Evolutionary conservation across 2,888 invertebrate species (phyloP), one percentile per base, ranked within the genome.

Genomic region (Brachyopa scutellaris): DNA sequence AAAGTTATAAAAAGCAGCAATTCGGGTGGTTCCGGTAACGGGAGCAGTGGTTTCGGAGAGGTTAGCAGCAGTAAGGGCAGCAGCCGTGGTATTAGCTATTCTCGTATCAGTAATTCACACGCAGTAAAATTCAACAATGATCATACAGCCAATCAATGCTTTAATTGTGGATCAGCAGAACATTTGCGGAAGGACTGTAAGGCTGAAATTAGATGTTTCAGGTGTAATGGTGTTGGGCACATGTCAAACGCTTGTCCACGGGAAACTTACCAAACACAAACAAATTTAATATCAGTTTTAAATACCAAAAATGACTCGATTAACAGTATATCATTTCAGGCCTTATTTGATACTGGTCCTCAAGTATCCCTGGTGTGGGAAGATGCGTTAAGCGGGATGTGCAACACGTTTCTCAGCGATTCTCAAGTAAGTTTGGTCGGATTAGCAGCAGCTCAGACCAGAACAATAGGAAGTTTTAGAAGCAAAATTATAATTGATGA

Each of bases 131-230:
- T n/a, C n/a, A n/a, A n/a, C n/a, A n/a, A n/a, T n/a, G n/a, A n/a
- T n/a, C n/a, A n/a, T n/a, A n/a, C n/a, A n/a, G n/a, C n/a, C n/a
- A n/a, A n/a, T n/a, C 49, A 21, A 26, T 80, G 80, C 23, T 84
- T 40, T 15, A 84, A 84, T 19, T 84, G 78, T 31, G 82, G 82
- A 7, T 82, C 83, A 2, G 13, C 67, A 1, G 74, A 84, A 1
- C 78, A 84, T 31, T 49, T 49, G 26, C 45, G 70, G 51, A 76
- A 57, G 15, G 62, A 85, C 7, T 82, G 84, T 15, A 70, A 59
- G 59, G 38, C 23, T 2, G 51, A 47, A 31, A 69, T 66, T 6
- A 84, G 80, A 47, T 84, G 79, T 79, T 84, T 84, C 29, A 36
- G 49, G 8, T 84, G 80, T 13, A 76, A 80, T 31, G 47, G 62